A percentile compares a stretch with the other conserved stretches of the same genome.
Conservation (phyloP, 2,113 vertebrate species). For the Henicopernis longicauda region DNA sequence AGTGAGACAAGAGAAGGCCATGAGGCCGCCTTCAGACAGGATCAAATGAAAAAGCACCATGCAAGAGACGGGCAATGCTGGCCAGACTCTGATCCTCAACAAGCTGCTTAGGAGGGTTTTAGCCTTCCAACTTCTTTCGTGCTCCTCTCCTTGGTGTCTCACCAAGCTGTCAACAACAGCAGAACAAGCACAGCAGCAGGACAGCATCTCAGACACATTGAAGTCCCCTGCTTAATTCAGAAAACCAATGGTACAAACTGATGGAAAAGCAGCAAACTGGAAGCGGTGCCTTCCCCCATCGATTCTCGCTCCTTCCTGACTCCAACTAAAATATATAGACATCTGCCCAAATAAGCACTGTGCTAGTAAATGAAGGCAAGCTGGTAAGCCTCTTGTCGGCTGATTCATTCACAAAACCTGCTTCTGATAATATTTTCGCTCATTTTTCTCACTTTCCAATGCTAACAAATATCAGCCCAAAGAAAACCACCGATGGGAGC, state of each 20-base stretch:
- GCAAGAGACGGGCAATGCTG: background rate
- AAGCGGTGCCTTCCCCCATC: constrained; percentile 2
- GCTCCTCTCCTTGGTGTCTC: background rate
- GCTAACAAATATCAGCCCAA: constrained; percentile 52
- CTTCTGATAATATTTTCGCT: constrained; percentile 62
- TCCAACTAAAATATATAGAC: constrained; percentile 57
- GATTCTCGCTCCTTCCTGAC: constrained; percentile 1
- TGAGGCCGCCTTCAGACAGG: background rate
- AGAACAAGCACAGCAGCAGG: background rate
- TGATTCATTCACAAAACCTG: constrained; percentile 70
- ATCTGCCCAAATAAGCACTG: constrained; percentile 60
- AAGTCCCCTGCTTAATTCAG: background rate
- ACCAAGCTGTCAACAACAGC: background rate
- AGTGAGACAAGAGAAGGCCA: constrained; percentile 14
- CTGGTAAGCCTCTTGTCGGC: constrained; percentile 54
- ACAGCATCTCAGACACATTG: background rate
- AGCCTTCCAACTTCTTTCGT: background rate
- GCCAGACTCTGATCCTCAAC: background rate
- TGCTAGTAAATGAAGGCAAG: constrained; percentile 50
- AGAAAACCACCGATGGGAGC: constrained; percentile 25
- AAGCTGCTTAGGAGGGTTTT: background rate
- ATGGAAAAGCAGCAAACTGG: constrained; percentile 3
- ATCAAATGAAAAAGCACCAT: constrained; percentile 22
- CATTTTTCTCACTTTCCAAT: constrained; percentile 58
- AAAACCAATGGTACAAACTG: background rate